Conservation (phyloP, 2,797 vertebrate genomes). For the Tarsius wallacei region DNA sequence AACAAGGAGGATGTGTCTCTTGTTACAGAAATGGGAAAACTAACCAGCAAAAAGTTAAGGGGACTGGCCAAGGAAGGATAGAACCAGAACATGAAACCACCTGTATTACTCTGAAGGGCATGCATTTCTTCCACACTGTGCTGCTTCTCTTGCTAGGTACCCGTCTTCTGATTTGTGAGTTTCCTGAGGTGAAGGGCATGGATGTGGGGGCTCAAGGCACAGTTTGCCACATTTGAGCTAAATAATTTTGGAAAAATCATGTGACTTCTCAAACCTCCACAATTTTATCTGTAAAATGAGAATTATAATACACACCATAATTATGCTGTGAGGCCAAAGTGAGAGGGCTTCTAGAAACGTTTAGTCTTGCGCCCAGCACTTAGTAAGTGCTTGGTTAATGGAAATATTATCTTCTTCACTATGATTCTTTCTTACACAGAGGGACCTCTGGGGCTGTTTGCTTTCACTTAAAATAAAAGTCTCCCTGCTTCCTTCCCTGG, state of each 20-base stretch:
- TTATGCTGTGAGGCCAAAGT: background rate
- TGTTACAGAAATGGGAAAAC: background rate
- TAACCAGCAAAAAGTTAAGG: background rate
- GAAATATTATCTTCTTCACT: background rate
- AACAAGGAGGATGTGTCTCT: background rate
- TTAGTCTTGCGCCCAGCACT: background rate
- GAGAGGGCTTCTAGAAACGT: background rate
- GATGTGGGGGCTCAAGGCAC: background rate
- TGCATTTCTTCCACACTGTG: background rate
- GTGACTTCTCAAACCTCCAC: constrained; percentile 18
- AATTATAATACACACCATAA: background rate
- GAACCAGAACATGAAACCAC: background rate
- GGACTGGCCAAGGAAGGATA: too few species aligned
- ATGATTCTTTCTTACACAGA: background rate
- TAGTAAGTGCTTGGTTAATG: background rate
- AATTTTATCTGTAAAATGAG: background rate
- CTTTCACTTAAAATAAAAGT: background rate
- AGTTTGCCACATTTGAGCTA: constrained; percentile 16
- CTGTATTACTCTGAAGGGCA: background rate
- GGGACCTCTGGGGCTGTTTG: background rate
- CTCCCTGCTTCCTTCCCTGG: background rate
- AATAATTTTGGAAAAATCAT: background rate
- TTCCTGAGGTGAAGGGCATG: background rate
- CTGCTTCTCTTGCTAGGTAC: background rate
- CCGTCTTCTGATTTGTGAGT: background rate